Evolutionary conservation across 2,888 invertebrate genomes (phyloP).

Genomic region (Cyclophora albipunctata): DNA sequence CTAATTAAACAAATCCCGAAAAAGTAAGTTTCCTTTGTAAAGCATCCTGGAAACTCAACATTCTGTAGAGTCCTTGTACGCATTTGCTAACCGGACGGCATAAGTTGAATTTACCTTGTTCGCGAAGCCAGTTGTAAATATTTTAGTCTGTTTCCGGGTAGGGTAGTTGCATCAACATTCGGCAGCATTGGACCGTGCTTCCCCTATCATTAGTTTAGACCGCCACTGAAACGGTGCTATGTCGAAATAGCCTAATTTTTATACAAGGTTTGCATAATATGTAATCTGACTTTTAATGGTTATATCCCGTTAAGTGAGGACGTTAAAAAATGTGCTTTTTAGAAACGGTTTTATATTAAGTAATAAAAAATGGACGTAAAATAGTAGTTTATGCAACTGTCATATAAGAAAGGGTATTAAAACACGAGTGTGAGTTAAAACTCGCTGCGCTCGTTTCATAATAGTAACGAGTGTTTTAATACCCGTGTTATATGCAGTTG

Average conservation of each 20-base stretch:
- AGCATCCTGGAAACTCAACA: conserved; percentile 6
- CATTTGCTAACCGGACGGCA: conserved; percentile 25
- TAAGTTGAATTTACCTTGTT: neutral
- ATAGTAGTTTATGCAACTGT: too few species aligned
- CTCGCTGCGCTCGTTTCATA: too few species aligned
- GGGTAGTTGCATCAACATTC: conserved; percentile 34
- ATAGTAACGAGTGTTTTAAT: too few species aligned
- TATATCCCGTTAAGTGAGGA: too few species aligned
- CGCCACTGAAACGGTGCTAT: conserved; percentile 27
- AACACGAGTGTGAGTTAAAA: too few species aligned
- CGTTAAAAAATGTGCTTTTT: too few species aligned
- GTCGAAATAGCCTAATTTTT: conserved; percentile 38
- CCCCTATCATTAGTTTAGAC: conserved; percentile 46
- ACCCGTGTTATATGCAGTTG: too few species aligned
- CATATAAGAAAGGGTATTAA: too few species aligned
- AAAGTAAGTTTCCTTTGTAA: conserved; percentile 2
- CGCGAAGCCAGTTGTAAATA: neutral
- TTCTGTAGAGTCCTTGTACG: conserved; percentile 21
- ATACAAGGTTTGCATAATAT: conserved; percentile 26
- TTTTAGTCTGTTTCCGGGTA: conserved; percentile 41
- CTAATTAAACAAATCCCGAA: too few species aligned
- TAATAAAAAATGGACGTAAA: too few species aligned
- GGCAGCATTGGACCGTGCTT: conserved; percentile 49
- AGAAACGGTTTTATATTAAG: too few species aligned
- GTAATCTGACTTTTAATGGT: conserved; percentile 6